phyloP scores from a whole-genome alignment of 2,113 vertebrate species.

The Gila orcuttii region DNA sequence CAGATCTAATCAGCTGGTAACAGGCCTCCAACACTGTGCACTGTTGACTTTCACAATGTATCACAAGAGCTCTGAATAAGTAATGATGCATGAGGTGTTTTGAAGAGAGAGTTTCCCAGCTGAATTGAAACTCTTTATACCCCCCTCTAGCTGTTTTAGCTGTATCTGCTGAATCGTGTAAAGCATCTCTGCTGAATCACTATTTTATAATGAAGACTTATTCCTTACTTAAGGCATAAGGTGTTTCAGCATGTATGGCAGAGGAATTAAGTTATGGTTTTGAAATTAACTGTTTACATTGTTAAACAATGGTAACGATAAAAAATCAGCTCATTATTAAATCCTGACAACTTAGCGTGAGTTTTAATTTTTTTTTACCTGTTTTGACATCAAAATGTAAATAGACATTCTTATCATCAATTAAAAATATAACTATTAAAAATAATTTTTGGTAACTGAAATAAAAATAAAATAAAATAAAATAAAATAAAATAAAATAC shows the following conservation, averaged over 20 bases:
- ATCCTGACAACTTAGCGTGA: too few relatives aligned
- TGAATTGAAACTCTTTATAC: conserved; percentile 45
- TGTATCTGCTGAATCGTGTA: conserved; percentile 42
- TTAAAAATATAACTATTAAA: too few relatives aligned
- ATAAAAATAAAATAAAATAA: too few relatives aligned
- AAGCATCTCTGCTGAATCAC: conserved; percentile 40
- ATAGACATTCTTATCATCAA: too few relatives aligned
- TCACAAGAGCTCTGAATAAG: conserved; percentile 45
- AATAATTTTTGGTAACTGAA: too few relatives aligned
- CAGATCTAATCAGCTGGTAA: conserved; percentile 9
- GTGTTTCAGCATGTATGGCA: not conserved
- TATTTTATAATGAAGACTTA: conserved; percentile 25
- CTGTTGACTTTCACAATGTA: conserved; percentile 48
- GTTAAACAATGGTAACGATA: not conserved
- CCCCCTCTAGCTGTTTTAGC: conserved; percentile 38
- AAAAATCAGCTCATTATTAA: not conserved
- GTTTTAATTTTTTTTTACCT: too few relatives aligned
- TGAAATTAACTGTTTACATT: not conserved
- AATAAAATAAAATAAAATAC: too few relatives aligned
- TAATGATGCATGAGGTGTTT: conserved; percentile 41
- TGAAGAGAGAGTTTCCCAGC: conserved; percentile 36
- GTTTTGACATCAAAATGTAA: too few relatives aligned
- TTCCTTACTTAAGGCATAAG: not conserved
- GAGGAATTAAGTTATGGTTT: not conserved
- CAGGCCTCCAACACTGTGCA: not conserved